Conservation (phyloP, 2,797 vertebrate genomes). For the Carcharodon carcharias region DNA sequence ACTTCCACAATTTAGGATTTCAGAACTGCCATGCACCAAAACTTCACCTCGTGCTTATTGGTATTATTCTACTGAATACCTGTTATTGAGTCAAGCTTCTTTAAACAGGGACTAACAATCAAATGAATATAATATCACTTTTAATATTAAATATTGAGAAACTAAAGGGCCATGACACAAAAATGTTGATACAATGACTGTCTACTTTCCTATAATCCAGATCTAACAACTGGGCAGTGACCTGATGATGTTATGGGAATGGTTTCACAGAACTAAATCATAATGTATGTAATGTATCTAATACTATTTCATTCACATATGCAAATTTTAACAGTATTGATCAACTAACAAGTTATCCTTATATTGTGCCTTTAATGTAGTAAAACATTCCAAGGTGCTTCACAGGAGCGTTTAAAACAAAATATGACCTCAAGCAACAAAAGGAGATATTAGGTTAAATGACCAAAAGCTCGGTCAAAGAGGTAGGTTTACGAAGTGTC, state of each 20-base stretch:
- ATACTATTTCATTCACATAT: background rate
- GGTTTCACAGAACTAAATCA: background rate
- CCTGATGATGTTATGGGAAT: background rate
- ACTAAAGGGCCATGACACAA: background rate
- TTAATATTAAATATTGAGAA: background rate
- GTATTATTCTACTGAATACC: background rate
- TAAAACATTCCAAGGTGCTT: too few species aligned
- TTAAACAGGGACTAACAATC: background rate
- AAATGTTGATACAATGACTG: background rate
- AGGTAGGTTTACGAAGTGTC: too few species aligned
- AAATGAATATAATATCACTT: background rate
- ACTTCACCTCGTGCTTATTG: background rate
- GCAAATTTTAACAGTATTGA: background rate
- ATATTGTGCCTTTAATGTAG: too few species aligned
- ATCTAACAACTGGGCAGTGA: background rate
- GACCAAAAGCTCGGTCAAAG: too few species aligned
- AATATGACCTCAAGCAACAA: too few species aligned
- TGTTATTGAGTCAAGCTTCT: too few species aligned
- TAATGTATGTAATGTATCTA: background rate
- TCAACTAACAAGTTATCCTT: too few species aligned
- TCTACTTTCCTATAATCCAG: background rate
- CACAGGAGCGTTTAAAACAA: too few species aligned
- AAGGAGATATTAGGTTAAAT: too few species aligned
- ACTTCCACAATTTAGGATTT: background rate
- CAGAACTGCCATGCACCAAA: background rate